phyloP scores from a whole-genome alignment of 2,113 vertebrate species.

The Leucopsar rothschildi region DNA sequence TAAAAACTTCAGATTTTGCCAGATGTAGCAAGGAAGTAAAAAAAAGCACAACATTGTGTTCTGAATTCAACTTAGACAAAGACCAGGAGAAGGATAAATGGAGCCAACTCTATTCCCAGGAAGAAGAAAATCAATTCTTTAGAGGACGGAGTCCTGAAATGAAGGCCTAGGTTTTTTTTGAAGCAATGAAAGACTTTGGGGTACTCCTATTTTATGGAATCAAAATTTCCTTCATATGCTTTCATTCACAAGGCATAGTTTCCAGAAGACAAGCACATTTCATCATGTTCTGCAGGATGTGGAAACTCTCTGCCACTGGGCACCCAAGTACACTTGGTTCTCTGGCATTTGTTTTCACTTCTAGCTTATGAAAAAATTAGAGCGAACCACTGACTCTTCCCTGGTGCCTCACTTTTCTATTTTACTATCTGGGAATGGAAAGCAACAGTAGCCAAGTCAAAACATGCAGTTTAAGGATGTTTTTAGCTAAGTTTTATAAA shows the following conservation, averaged over 20 bases:
- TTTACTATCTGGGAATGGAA: neutral
- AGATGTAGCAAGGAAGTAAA: neutral
- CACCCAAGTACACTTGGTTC: neutral
- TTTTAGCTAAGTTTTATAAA: neutral
- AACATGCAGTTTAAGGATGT: neutral
- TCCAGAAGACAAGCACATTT: neutral
- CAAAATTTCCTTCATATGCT: neutral
- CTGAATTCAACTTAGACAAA: neutral
- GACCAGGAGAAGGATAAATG: neutral
- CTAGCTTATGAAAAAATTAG: neutral
- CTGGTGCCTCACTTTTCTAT: neutral
- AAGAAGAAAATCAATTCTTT: neutral
- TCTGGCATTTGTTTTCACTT: neutral
- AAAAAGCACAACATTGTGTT: neutral
- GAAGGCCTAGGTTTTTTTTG: neutral
- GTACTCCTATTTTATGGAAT: neutral
- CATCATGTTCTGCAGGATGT: neutral
- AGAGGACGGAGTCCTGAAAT: neutral
- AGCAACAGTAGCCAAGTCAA: neutral
- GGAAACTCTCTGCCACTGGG: neutral
- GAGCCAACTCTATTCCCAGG: neutral
- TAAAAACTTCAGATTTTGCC: neutral
- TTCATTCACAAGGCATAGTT: neutral
- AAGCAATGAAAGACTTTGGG: neutral
- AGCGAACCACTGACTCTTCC: neutral